Evolutionary conservation across 2,113 vertebrate species (phyloP), one percentile per base, ranked within the genome.

Genomic region (Prinia subflava): DNA sequence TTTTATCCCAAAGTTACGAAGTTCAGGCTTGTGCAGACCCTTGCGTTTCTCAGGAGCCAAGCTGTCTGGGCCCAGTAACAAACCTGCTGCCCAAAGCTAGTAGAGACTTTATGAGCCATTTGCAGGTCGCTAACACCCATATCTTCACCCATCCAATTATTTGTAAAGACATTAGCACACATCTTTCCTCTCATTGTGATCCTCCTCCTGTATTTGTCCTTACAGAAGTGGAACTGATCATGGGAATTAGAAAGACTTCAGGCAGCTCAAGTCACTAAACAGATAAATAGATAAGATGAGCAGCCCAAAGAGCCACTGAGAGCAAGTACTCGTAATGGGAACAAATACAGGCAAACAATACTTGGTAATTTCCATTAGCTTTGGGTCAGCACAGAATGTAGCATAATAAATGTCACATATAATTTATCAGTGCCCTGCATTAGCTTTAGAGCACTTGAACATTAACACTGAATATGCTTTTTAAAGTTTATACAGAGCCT

Each of bases 391-490:
- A 52, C 41, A 90, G 55, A 69, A 86, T 80, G 59, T 42, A 74
- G 63, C 31, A 55, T 86, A 83, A 93, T 65, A 83, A 89, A 90
- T 83, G 86, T 90, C 89, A 88, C 57, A 83, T 81, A 28, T 74
- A 93, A 88, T 92, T 90, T 86, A 85, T 81, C 60, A 81, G 55
- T 59, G 44, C 6, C 7, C 24, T 78, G 19, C 68, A 70, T 81
- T 90, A 31, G 16, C 21, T 92, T 65, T 55, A 44, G 27, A 55
- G 81, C 46, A 52, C 47, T 74, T 70, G 42, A 83, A 73, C 46
- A 65, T 53, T 64, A 79, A 60, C 5, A 44, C 10, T 63, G 52
- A 69, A 42, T n/a, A 53, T 42, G 37, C 18, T 89, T 89, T 90
- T 60, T 52, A 44, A 90, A 77, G 33, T 78, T 87, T 71, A 13